Base-by-base conservation (phyloP, 92 coral and sea anemone species). In the Scolanthus callimorphus region DNA sequence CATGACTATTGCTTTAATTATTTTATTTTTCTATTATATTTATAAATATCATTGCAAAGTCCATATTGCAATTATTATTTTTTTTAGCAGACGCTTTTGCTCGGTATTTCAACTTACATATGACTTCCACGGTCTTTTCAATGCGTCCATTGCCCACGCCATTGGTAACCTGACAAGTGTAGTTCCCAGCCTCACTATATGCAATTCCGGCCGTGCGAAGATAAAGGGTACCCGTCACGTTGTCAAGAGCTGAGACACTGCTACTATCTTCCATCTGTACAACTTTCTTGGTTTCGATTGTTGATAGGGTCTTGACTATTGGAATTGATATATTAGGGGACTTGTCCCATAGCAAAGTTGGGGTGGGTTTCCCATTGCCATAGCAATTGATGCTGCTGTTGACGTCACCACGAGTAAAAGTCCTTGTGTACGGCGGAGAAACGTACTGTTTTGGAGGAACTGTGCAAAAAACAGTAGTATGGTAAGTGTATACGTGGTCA, bases 71-170 rank as follows among this genome's bases (percentile, higher is more conserved):
- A n/a, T n/a, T n/a, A n/a, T n/a, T n/a, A n/a, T n/a, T n/a, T n/a
- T n/a, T n/a, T n/a, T n/a, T n/a, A n/a, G n/a, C n/a, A n/a, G n/a
- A n/a, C n/a, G n/a, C n/a, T n/a, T n/a, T n/a, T n/a, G n/a, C n/a
- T n/a, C n/a, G n/a, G n/a, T n/a, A n/a, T n/a, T n/a, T n/a, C 20
- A 9, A 79, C 94, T 80, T 71, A 85, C 94, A 77, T 17, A 85
- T 61, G 20, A 85, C 77, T 59, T 85, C 84, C 23, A 71, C 50
- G 17, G 2, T 34, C 39, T 51, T 55, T 1, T 39, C 25, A 10
- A 24, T 27, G 8, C 24, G 2, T 8, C 63, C 57, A 1, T 2
- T 25, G 3, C 70, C 61, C 3, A 73, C 54, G 1, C 56, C 65
- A 58, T 66, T 73, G 39, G 39, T 45, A 30, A 48, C 94, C 26